Conservation (phyloP, 2,113 vertebrate species). For the Eptesicus fuscus region DNA sequence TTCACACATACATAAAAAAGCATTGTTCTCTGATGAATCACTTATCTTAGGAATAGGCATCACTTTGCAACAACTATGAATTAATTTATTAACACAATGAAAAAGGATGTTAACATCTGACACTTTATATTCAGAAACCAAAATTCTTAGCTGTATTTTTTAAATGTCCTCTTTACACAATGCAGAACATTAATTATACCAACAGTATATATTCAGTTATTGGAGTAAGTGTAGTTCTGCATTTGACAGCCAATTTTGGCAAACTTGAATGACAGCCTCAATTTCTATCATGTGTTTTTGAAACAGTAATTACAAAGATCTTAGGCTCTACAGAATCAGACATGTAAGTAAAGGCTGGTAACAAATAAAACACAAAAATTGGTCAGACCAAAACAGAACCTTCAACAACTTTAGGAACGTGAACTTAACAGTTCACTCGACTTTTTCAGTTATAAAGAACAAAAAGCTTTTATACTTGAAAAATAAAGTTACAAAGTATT, state of each 20-base stretch:
- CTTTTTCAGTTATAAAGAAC: not conserved
- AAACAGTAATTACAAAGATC: slow-evolving; percentile 61
- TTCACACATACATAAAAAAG: not conserved
- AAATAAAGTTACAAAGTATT: not conserved
- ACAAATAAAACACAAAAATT: slow-evolving; percentile 60
- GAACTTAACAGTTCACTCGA: not conserved
- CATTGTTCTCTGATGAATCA: slow-evolving; percentile 21
- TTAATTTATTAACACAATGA: not conserved
- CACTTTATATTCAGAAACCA: slow-evolving; percentile 51
- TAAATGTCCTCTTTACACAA: slow-evolving; percentile 29
- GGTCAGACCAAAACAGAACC: slow-evolving; percentile 26
- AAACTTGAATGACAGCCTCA: slow-evolving; percentile 56
- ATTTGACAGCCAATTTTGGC: slow-evolving; percentile 28
- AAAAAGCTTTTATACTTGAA: not conserved
- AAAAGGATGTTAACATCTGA: not conserved
- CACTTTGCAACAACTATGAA: not conserved
- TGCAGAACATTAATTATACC: slow-evolving; percentile 39
- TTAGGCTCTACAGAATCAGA: slow-evolving; percentile 55
- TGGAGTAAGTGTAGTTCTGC: not conserved
- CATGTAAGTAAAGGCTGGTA: slow-evolving; percentile 59
- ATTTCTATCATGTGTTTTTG: slow-evolving; percentile 55
- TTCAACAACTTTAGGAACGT: not conserved
- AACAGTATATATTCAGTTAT: not conserved
- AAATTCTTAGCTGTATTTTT: slow-evolving; percentile 56
- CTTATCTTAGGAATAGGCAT: not conserved